phyloP scores from a whole-genome alignment of 2,888 invertebrate species.

The Meliscaeva auricollis region DNA sequence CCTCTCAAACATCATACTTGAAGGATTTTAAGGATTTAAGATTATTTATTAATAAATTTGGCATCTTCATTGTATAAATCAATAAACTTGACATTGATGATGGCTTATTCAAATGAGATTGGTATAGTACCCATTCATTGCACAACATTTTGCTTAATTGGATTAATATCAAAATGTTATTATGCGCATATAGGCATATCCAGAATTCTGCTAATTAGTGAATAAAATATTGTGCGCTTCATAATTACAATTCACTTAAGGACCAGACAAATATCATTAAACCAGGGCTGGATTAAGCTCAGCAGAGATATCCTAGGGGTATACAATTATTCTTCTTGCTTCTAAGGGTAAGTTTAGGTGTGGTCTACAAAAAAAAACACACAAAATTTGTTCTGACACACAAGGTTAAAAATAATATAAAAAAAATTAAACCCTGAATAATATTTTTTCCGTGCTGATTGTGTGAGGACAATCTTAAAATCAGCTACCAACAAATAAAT shows the following conservation, averaged over 20 bases:
- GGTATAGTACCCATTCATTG: not conserved
- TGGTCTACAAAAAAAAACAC: too few relatives aligned
- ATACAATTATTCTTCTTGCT: too few relatives aligned
- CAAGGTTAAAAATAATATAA: too few relatives aligned
- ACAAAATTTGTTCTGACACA: too few relatives aligned
- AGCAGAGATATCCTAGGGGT: not conserved
- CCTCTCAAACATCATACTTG: not conserved
- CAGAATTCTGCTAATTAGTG: constrained; percentile 28
- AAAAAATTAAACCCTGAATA: too few relatives aligned
- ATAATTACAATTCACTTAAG: constrained; percentile 28
- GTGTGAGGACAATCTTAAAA: too few relatives aligned
- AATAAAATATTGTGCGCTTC: constrained; percentile 25
- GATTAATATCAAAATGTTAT: constrained; percentile 62
- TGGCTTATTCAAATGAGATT: constrained; percentile 1
- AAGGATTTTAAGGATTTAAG: not conserved
- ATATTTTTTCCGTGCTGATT: too few relatives aligned
- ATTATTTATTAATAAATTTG: not conserved
- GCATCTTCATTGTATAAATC: not conserved
- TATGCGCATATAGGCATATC: not conserved
- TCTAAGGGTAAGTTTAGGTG: too few relatives aligned
- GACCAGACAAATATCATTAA: too few relatives aligned
- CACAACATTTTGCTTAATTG: constrained; percentile 46
- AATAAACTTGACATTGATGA: not conserved
- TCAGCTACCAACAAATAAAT: too few relatives aligned
- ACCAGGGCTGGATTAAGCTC: not conserved